Conservation (phyloP, 2,797 vertebrate species). For the Spheniscus humboldti region DNA sequence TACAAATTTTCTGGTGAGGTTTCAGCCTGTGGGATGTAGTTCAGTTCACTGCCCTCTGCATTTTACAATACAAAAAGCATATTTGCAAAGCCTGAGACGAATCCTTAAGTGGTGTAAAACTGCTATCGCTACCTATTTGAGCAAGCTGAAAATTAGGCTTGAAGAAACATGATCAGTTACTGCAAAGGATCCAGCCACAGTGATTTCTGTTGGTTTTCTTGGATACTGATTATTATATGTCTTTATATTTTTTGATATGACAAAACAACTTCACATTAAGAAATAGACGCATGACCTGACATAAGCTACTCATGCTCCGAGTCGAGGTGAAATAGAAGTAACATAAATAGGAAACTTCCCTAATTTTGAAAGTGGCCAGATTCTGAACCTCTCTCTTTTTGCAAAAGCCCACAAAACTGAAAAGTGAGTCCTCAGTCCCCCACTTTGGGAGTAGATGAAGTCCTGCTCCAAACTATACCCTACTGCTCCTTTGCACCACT, state of each 20-base stretch:
- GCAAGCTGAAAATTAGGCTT: background rate
- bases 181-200: background rate
- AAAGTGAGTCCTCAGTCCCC: background rate
- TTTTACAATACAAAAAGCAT: background rate
- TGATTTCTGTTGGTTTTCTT: background rate
- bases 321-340: background rate
- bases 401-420: background rate
- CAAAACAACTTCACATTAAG: background rate
- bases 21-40: background rate
- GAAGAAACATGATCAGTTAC: background rate
- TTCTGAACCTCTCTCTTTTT: background rate
- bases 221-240: background rate
- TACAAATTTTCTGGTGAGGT: background rate
- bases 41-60: background rate
- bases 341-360: background rate
- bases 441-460: background rate
- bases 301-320: background rate
- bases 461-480: background rate
- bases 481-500: fast-evolving
- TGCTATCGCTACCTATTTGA: background rate
- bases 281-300: background rate
- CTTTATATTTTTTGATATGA: background rate
- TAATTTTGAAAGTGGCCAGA: background rate
- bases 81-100: background rate
- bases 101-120: background rate